Base-by-base conservation (phyloP, 2,888 invertebrate species). In the Argynnis bischoffii region DNA sequence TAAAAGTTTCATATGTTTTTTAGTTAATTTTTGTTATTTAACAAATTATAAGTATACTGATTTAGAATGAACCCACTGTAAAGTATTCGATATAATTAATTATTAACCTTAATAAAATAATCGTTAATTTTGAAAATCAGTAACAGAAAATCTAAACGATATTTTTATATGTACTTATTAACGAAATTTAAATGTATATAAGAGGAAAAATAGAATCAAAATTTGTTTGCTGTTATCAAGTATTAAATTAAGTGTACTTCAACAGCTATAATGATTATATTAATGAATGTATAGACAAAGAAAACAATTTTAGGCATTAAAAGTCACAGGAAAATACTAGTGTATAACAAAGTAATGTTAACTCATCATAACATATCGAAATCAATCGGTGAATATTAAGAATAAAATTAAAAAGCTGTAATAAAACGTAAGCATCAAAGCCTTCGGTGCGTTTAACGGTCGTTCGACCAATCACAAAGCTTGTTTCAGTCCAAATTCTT, bases 391-490 rank as follows among this genome's bases (percentile, higher is more conserved):
- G 50, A 63, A 67, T 56, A 51, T 69, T 60, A 53, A 64, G 41
- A 63, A 67, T 56, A 51, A 50, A 60, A 69, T 69, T 55, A 64
- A 64, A 64, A 55, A 5, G 26, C 13, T 16, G 64, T 55, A 66
- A 65, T 69, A 61, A 69, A 61, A 69, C 14, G 48, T 61, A 51
- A 61, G 35, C 15, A 46, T 63, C 16, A 31, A 13, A 18, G 60
- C 41, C 53, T 46, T 14, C 21, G 21, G 18, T 51, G 46, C 4
- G 16, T 61, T 64, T 64, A 51, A 69, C 55, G 68, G 55, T 26
- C 16, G 11, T 11, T 31, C 50, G 31, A 64, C 69, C 61, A 65
- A 63, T 61, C 56, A 18, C 47, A n/a, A 14, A 5, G 50, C 31
- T 14, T 16, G 50, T 16, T 18, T 5, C 14, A 16, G 3, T 31